Conservation (phyloP, 37 sponge, comb jelly and placozoan genomes). For the Chondrosia reniformis region DNA sequence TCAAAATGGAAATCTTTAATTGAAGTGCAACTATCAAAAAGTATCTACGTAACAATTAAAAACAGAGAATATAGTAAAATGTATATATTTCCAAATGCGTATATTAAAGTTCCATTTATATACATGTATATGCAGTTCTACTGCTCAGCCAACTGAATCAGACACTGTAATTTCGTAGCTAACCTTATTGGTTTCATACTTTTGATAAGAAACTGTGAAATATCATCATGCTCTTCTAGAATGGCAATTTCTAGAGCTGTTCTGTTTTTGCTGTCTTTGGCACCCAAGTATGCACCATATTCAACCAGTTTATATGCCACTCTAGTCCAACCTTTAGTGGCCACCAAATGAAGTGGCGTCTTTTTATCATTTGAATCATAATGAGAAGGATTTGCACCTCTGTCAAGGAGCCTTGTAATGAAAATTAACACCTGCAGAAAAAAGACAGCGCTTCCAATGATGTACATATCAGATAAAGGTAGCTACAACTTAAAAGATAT, state of each 20-base stretch:
- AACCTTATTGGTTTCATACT: conserved; percentile 39
- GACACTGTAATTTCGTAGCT: too few relatives aligned
- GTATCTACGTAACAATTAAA: too few relatives aligned
- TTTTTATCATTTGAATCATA: conserved; percentile 1
- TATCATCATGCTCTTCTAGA: conserved; percentile 12
- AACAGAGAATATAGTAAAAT: too few relatives aligned
- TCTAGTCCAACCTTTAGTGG: conserved; percentile 1
- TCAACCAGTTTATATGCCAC: conserved; percentile 49
- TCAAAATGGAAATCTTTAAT: too few relatives aligned
- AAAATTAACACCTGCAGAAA: conserved; percentile 10
- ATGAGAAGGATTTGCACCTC: conserved; percentile 16
- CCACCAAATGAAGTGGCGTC: conserved; percentile 46
- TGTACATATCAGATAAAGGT: neutral
- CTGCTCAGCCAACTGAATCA: neutral
- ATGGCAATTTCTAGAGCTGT: conserved; percentile 56
- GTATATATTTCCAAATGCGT: neutral
- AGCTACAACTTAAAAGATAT: neutral
- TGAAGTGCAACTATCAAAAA: too few relatives aligned
- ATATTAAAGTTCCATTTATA: neutral
- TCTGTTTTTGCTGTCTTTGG: conserved; percentile 21
- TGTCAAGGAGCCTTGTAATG: conserved; percentile 23
- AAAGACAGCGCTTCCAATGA: neutral
- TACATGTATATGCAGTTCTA: neutral
- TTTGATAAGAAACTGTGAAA: conserved; percentile 33
- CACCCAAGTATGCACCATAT: neutral